Percentiles rank a stretch among this genome's conserved stretches.
These are phyloP conservation scores for Siderastrea radians DNA, from an alignment of 92 coral and sea anemone genomes.

Conservation along the genomic window DNA sequence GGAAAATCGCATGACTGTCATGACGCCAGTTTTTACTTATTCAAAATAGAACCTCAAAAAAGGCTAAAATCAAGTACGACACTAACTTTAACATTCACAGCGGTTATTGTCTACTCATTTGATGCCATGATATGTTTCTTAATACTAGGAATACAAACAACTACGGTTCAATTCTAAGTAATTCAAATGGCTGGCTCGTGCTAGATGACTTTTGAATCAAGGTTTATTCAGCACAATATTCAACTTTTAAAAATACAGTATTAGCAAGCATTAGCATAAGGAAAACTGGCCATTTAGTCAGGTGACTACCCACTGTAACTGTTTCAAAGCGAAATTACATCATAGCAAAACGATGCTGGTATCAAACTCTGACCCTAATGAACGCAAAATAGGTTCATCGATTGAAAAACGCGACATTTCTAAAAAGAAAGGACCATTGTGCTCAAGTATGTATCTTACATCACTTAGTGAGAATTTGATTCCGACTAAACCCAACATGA, in stretches of 20 bases:
- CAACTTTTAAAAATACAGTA: slow-evolving; percentile 11
- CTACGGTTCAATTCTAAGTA: slow-evolving; percentile 23
- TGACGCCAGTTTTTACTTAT: slow-evolving; percentile 51
- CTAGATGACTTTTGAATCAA: slow-evolving; percentile 11
- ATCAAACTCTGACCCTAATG: slow-evolving; percentile 12
- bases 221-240: slow-evolving; percentile 27
- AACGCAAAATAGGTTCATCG: slow-evolving; percentile 18
- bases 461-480: slow-evolving; percentile 32
- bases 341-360: not conserved
- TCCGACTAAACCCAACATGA: slow-evolving; percentile 33
- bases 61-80: slow-evolving; percentile 35
- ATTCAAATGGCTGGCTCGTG: slow-evolving; percentile 23
- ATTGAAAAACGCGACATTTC: slow-evolving; percentile 28
- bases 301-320: too few species aligned
- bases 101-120: slow-evolving; percentile 15
- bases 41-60: slow-evolving; percentile 27
- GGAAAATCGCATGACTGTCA: slow-evolving; percentile 46
- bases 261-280: slow-evolving; percentile 11
- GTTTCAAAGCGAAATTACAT: too few species aligned
- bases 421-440: slow-evolving; percentile 4
- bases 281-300: too few species aligned
- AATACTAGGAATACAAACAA: slow-evolving; percentile 24
- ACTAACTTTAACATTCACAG: slow-evolving; percentile 36
- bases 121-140: slow-evolving; percentile 35
- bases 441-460: slow-evolving; percentile 15